phyloP scores from a whole-genome alignment of 1,140 invertebrate species.

The Scaptomyza hsui region DNA sequence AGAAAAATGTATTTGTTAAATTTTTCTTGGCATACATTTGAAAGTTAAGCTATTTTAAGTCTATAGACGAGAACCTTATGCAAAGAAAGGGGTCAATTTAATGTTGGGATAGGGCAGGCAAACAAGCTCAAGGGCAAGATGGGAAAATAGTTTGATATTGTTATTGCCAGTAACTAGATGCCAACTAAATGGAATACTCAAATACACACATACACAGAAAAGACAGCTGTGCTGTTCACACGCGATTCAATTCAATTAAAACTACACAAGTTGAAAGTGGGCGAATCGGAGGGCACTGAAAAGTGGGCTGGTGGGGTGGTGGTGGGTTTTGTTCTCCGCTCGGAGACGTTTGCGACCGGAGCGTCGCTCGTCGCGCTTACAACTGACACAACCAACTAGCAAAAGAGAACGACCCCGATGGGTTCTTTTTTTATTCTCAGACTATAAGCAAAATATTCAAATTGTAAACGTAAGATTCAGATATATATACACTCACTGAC shows the following conservation, averaged over 20 bases:
- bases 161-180: conserved; percentile 13
- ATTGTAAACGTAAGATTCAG: conserved; percentile 30
- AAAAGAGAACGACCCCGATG: neutral
- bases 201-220: conserved; percentile 10
- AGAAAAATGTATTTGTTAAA: too few relatives aligned
- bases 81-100: too few relatives aligned
- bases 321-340: neutral
- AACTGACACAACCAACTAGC: conserved; percentile 8
- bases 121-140: conserved; percentile 8
- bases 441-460: conserved; percentile 19
- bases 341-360: conserved; percentile 25
- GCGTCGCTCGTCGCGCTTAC: conserved; percentile 16
- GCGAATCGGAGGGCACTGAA: neutral
- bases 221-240: conserved; percentile 33
- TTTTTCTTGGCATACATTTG: neutral
- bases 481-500: too few relatives aligned
- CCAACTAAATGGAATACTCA: conserved; percentile 13
- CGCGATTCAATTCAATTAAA: conserved; percentile 38
- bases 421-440: neutral
- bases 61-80: neutral
- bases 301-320: neutral
- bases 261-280: neutral
- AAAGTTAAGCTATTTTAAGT: neutral
- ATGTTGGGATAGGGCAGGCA: neutral
- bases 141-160: neutral